A percentile compares a stretch with the other conserved stretches of the same genome.
phyloP scores from a whole-genome alignment of 2,113 vertebrate species.

The Furnarius figulus region DNA sequence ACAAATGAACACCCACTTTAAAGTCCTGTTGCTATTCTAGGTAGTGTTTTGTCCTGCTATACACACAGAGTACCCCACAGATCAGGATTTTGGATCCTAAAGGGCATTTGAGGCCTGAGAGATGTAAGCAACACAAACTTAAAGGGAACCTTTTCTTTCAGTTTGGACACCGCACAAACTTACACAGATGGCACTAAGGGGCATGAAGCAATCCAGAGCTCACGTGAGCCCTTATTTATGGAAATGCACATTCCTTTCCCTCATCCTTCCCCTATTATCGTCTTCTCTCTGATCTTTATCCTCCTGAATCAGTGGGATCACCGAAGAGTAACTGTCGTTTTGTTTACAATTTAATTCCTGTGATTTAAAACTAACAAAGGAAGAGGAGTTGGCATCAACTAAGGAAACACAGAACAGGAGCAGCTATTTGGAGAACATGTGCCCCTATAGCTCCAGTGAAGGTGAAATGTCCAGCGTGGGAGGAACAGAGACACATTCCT shows the following conservation, averaged over 20 bases:
- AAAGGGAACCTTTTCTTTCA: neutral
- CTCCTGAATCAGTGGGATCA: neutral
- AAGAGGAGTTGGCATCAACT: neutral
- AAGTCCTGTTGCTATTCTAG: neutral
- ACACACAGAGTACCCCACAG: neutral
- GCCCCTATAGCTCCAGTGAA: rapidly evolving
- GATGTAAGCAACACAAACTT: neutral
- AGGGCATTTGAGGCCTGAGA: neutral
- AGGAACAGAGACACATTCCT: neutral
- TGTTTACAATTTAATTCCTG: neutral
- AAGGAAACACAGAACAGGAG: neutral
- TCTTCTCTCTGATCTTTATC: neutral
- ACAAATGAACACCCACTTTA: neutral
- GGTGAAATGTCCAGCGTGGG: neutral
- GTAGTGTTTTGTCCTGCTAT: neutral
- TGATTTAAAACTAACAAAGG: neutral
- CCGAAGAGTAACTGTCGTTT: neutral
- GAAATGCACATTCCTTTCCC: neutral
- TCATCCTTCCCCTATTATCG: neutral
- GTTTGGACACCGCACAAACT: neutral
- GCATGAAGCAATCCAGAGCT: neutral
- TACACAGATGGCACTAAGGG: neutral
- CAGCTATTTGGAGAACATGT: neutral
- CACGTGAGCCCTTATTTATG: neutral
- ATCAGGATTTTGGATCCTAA: neutral